phyloP scores from a whole-genome alignment of 2,113 vertebrate genomes.

The Sapayoa aenigma region DNA sequence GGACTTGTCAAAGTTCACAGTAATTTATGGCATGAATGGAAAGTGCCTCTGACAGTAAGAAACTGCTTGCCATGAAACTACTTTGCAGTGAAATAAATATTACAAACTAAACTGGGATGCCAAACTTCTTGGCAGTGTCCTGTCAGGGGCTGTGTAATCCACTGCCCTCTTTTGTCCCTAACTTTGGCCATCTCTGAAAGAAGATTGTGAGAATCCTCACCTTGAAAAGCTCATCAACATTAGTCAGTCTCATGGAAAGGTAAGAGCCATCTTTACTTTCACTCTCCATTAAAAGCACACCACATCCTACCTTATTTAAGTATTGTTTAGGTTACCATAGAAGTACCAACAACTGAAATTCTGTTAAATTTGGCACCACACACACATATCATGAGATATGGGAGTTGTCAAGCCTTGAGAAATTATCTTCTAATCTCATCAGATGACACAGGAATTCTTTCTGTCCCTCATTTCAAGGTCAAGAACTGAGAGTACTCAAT shows the following conservation, averaged over 20 bases:
- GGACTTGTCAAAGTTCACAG: constrained; percentile 39
- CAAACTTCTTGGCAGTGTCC: background rate
- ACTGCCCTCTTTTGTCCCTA: background rate
- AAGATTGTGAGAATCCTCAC: background rate
- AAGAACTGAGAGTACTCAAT: background rate
- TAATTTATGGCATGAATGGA: constrained; percentile 34
- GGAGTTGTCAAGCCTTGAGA: background rate
- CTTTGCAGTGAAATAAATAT: constrained; percentile 30
- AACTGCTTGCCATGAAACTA: constrained; percentile 1
- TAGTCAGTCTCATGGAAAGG: background rate
- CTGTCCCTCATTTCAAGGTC: background rate
- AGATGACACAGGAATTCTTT: background rate
- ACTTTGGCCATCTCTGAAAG: background rate
- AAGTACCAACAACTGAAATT: background rate
- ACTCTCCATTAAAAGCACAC: background rate
- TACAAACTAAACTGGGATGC: background rate
- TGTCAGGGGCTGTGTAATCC: background rate
- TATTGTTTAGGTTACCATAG: background rate
- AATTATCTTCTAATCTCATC: background rate
- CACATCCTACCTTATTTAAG: background rate
- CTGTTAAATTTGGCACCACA: background rate
- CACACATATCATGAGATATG: background rate
- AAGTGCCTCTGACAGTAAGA: constrained; percentile 41
- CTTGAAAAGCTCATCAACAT: background rate
- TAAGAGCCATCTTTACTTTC: background rate